Evolutionary conservation across 2,888 invertebrate genomes (phyloP), one percentile per base, ranked within the genome.

Genomic region (Cetonia aurata): DNA sequence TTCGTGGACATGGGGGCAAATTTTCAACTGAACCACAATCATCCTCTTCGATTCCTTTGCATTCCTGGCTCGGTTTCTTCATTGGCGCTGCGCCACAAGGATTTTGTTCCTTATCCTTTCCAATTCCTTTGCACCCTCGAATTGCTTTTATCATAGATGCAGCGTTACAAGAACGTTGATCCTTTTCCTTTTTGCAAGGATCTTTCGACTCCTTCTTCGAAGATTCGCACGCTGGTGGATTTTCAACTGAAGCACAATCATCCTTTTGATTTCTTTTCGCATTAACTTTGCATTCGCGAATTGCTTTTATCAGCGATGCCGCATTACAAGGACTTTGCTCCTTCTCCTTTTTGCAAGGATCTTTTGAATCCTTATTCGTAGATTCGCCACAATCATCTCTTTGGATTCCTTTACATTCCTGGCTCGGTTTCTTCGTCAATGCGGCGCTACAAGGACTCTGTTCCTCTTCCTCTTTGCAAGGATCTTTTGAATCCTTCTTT

Each of bases 1-100:
- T 4, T 48, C 12, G 1, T 6, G 48, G 48, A 48, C 48, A 15
- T 1, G 48, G 48, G 3, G 37, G 8, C 6, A 10, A 8, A 37
- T 10, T 8, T 37, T 37, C 37, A 37, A 48, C 48, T 1, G 48
- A 48, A 6, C 48, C 48, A 15, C 48, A 15, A 15, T 37, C 37
- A 1, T 37, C 37, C 10, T 37, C 6, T 48, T n/a, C 48, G 46
- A 46, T 13, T 6, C 6, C 13, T 46, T 46, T 6, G 48, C 48
- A 15, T 48, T 48, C 48, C 15, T 37, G 33, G 13, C 6, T 33
- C 15, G 56, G 12, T 55, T 1, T n/a, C 10, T 10, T 41, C 15
- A 3, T 1, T 42, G 12, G 42, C 8, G n/a, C 10, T 3, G 25
- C 52, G 12, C 53, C 66, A 19, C 66, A 66, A 9, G 66, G 66